phyloP scores from a whole-genome alignment of 1,140 invertebrate genomes.

The Conus betulinus region DNA sequence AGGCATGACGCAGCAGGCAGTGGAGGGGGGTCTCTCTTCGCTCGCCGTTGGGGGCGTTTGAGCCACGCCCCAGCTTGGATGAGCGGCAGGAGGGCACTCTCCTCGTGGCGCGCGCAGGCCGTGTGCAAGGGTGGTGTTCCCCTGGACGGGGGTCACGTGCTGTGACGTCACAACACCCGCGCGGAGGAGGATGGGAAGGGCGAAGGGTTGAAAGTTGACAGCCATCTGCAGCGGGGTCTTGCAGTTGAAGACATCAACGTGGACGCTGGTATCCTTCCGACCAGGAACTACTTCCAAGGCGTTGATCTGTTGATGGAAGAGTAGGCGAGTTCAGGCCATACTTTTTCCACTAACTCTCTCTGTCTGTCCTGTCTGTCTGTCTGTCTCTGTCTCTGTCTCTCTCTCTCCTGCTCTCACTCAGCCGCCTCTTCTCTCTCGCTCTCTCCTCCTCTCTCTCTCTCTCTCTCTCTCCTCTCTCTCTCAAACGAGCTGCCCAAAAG shows the following conservation, averaged over 20 bases:
- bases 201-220: neutral
- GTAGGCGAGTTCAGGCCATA: no score
- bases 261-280: constrained; percentile 7
- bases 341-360: neutral
- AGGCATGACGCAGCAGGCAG: neutral
- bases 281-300: neutral
- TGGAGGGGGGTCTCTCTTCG: neutral
- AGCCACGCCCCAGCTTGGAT: neutral
- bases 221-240: constrained; percentile 18
- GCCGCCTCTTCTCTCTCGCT: neutral
- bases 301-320: neutral
- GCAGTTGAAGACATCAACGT: neutral
- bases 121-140: constrained; percentile 12
- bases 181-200: constrained; percentile 3
- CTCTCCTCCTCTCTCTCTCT: no score
- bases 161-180: constrained; percentile 28
- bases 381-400: neutral
- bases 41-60: neutral
- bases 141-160: constrained; percentile 15
- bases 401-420: neutral
- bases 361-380: neutral
- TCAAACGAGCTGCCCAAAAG: no score
- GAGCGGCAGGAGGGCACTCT: neutral
- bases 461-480: no score
- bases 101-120: neutral